Evolutionary conservation across 2,888 invertebrate genomes (phyloP), one percentile per base, ranked within the genome.

Genomic region (Melanchra persicariae): DNA sequence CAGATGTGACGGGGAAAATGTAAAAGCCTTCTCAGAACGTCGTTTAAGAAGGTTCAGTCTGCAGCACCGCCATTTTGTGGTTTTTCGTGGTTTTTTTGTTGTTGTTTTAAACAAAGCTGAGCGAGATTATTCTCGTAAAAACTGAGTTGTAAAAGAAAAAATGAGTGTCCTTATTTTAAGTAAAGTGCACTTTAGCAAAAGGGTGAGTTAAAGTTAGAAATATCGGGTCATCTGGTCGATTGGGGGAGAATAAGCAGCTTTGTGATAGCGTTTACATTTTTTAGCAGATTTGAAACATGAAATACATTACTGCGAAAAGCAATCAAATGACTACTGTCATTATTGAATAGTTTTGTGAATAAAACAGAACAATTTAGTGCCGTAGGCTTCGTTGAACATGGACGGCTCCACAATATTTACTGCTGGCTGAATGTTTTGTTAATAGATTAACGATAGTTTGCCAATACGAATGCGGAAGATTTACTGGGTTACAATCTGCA

Each of bases 1-100:
- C 49, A 79, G 57, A 67, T 73, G 64, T 73, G 67, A 51, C 22
- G n/a, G 55, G 51, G 47, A 24, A 55, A 63, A 71, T 65, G 40
- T 52, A 51, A 37, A 51, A 40, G 30, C n/a, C n/a, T 51, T 65
- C 17, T 66, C 26, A 40, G 37, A 49, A 37, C 37, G 17, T 54
- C 45, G 34, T 79, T 55, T 64, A 58, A 47, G 54, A 49, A 55
- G 60, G 19, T 77, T 62, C 55, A 47, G 54, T 63, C 2, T 15
- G 40, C 24, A 12, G 24, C 49, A 43, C 19, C 10, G 30, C 37
- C 60, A 61, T 69, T 64, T 64, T 70, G 63, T 17, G 30, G 30
- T 22, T 12, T 43, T 24, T 17, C 40, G 10, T 12, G 40, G 40
- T 54, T 55, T 49, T 26, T 4, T 47, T 7, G 24, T 60, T 60